These are phyloP conservation scores for Heterotis niloticus DNA, from an alignment of 2,113 vertebrate species.

Conservation along the genomic window DNA sequence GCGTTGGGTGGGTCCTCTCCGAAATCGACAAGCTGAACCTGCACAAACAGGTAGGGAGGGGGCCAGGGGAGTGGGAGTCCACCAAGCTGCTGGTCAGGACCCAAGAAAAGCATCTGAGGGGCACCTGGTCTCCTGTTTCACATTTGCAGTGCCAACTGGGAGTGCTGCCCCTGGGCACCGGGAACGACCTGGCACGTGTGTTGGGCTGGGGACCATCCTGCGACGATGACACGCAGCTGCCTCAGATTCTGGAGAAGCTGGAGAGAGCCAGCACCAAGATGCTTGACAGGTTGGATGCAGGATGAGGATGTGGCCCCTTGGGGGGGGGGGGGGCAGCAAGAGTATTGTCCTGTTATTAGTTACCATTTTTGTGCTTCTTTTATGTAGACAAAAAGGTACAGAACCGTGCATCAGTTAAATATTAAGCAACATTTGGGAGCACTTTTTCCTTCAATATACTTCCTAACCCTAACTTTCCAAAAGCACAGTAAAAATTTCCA, in stretches of 20 bases:
- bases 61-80: too few species aligned
- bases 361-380: too few species aligned
- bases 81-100: background rate
- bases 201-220: slow-evolving; percentile 94
- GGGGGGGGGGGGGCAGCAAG: background rate
- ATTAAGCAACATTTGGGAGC: too few species aligned
- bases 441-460: too few species aligned
- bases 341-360: too few species aligned
- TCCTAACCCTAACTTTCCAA: too few species aligned
- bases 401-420: too few species aligned
- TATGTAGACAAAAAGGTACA: too few species aligned
- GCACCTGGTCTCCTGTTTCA: background rate
- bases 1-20: slow-evolving; percentile 95
- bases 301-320: background rate
- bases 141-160: slow-evolving; percentile 87
- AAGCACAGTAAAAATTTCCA: too few species aligned
- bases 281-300: slow-evolving; percentile 77
- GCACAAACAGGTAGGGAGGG: slow-evolving; percentile 81
- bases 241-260: slow-evolving; percentile 92
- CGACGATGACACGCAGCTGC: slow-evolving; percentile 92
- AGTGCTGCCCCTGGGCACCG: slow-evolving; percentile 88
- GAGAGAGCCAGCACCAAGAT: slow-evolving; percentile 97
- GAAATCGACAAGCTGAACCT: slow-evolving; percentile 96
- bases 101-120: background rate
- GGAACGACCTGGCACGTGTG: slow-evolving; percentile 94